Base-by-base conservation (phyloP, 2,113 vertebrate species). In the Pelmatolapia mariae region DNA sequence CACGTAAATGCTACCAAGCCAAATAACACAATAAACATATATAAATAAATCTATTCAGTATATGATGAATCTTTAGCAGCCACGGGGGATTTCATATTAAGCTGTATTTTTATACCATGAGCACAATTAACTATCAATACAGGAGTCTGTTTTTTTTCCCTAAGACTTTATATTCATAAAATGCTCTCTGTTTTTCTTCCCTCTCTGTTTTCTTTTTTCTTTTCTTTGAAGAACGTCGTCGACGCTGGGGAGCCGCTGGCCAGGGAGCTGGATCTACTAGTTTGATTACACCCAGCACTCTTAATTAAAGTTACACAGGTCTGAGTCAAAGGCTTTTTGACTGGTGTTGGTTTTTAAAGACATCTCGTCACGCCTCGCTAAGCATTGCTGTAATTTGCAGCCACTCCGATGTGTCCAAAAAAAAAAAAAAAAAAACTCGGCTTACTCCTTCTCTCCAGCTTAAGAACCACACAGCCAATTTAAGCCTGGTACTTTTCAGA, bases 231-330 rank as follows among this genome's bases (percentile, higher is more conserved):
- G 88, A 91, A 61, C 40, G 86, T 89, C 52, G 63, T 52, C 5
- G 82, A 87, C 86, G n/a, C 92, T 63, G 54, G 93, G 92, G 94
- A 93, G 90, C 92, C 10, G 78, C 89, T 87, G 88, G 84, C 83
- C 73, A 38, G 83, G 91, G 94, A 93, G 91, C 89, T 87, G 93
- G 91, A 96, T 94, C 91, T 86, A 86, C 84, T 59, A 76, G 93
- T 94, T 88, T 95, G 95, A 95, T 96, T 95, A 95, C 93, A 91
- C 53, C 54, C 89, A 19, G 87, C 92, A 86, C 90, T 92, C 93
- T 94, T 96, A 95, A 94, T 95, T 95, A 95, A 95, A 94, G 93
- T 90, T 89, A 94, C 92, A 91, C 93, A 93, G 93, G 93, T 94
- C 93, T 91, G 92, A 93, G 93, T 94, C 92, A 93, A 93, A 94